Evolutionary conservation across 2,888 invertebrate species (phyloP).

Genomic region (Melangyna quadrimaculata): DNA sequence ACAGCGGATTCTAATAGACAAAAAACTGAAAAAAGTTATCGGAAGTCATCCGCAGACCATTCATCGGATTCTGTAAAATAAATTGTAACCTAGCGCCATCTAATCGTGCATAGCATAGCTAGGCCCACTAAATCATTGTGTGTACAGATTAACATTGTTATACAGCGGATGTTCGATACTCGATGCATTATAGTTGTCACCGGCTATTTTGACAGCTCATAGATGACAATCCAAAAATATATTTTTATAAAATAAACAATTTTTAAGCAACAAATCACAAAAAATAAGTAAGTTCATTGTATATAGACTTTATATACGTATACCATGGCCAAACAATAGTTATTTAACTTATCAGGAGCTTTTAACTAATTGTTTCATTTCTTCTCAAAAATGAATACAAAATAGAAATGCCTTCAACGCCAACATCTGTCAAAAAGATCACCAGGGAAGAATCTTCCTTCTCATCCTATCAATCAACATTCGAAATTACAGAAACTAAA

Average conservation of each 20-base stretch:
- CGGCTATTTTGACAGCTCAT: not conserved
- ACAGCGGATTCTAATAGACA: too few relatives aligned
- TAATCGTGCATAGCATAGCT: not conserved
- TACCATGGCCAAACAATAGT: too few relatives aligned
- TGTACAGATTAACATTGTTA: not conserved
- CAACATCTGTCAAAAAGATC: not conserved
- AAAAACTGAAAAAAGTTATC: too few relatives aligned
- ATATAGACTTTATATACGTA: too few relatives aligned
- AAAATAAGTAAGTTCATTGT: not conserved
- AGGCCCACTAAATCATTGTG: not conserved
- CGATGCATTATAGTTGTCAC: not conserved
- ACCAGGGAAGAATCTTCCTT: constrained; percentile 74
- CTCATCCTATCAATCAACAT: constrained; percentile 76
- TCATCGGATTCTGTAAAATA: too few relatives aligned
- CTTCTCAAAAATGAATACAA: not conserved
- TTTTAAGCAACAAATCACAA: not conserved
- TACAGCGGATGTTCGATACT: not conserved
- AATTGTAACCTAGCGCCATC: not conserved
- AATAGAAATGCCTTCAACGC: constrained; percentile 21
- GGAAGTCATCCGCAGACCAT: too few relatives aligned
- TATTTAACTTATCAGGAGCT: accelerated
- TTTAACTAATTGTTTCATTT: not conserved
- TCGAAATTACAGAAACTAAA: constrained; percentile 77
- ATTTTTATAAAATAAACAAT: not conserved
- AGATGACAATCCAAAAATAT: not conserved